These are phyloP conservation scores for Bos javanicus DNA, from an alignment of 2,113 vertebrate genomes.

Conservation along the genomic window DNA sequence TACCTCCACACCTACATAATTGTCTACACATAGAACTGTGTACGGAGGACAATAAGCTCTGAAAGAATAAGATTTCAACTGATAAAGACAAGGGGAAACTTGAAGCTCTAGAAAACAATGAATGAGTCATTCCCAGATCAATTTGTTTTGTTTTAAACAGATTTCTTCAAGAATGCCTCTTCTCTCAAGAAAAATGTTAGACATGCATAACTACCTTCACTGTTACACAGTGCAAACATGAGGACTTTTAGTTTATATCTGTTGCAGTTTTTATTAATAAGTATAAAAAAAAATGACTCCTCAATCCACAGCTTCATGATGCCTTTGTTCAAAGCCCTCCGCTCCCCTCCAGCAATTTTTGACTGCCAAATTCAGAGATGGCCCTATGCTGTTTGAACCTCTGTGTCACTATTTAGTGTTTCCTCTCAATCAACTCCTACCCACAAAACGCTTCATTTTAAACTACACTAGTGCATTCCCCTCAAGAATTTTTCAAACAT, in stretches of 20 bases:
- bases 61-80: not conserved
- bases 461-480: not conserved
- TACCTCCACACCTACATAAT: not conserved
- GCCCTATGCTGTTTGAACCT: not conserved
- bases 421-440: not conserved
- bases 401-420: not conserved
- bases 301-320: not conserved
- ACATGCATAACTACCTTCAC: not conserved
- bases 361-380: not conserved
- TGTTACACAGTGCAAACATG: not conserved
- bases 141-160: constrained; percentile 7
- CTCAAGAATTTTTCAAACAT: not conserved
- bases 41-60: not conserved
- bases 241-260: not conserved
- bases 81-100: not conserved
- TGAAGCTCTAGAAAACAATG: not conserved
- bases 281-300: not conserved
- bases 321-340: not conserved
- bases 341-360: not conserved
- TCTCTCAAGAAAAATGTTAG: not conserved
- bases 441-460: not conserved
- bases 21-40: not conserved
- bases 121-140: not conserved
- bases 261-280: not conserved
- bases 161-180: not conserved